Evolutionary conservation across 23 tunicate species (phyloP), one percentile per base, ranked within the genome.

Genomic region (Ascidia mentula): DNA sequence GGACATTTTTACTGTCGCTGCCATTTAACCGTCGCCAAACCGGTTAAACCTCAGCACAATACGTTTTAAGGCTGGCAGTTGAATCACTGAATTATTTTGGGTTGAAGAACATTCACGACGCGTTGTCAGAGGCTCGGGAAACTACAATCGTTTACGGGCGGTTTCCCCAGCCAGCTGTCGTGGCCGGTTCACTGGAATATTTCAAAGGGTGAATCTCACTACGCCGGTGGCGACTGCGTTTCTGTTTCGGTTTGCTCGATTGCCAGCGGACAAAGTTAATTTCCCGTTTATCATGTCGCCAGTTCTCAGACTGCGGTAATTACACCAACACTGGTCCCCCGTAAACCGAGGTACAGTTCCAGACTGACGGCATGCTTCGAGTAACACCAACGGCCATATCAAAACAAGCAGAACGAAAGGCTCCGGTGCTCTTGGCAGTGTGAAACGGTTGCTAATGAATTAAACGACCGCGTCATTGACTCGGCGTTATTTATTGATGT

Each of bases 201-300:
- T 53, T 53, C 65, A 53, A 53, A 53, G 65, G 13, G 65, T 28
- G 4, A 3, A 28, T 53, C 65, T 53, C 65, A 28, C 7, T 53
- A 53, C 65, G 65, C 2, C 12, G 65, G n/a, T n/a, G n/a, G n/a
- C n/a, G n/a, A n/a, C n/a, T 53, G 65, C 65, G n/a, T 53, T 53
- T 53, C 65, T 53, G 65, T 53, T 53, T 53, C 65, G 65, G 65
- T 53, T 53, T 53, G 65, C 28, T 53, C 65, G 65, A 53, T 53
- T 53, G 65, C 65, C 22, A 53, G 65, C 24, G 65, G 22, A 20
- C 65, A 53, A 53, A 53, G 65, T 53, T 53, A 53, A 53, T 53
- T 53, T 53, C 65, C 65, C 65, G 65, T 53, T 53, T 9, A 42
- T 12, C 53, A 42, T 42, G 53, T 42, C 53, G 53, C 65, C 22